Percentiles rank a stretch among this genome's conserved stretches.
Evolutionary conservation across 2,797 vertebrate species (phyloP).

Genomic region (Pteronotus mesoamericanus): DNA sequence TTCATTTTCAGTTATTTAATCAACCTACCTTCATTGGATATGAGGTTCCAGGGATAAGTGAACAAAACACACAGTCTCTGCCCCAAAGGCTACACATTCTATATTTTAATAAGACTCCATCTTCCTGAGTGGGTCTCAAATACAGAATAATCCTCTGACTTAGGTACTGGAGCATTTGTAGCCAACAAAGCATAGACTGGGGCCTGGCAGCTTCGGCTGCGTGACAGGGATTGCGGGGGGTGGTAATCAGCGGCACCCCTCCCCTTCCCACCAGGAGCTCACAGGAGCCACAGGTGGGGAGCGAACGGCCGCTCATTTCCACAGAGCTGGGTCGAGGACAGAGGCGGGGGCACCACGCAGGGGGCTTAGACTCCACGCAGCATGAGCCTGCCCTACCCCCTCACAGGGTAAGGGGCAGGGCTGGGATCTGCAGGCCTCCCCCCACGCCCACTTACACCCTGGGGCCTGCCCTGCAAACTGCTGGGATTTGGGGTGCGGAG

Average conservation of each 20-base stretch:
- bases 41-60: not conserved
- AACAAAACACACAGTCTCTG: not conserved
- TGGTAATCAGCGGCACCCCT: rapidly evolving
- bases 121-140: not conserved
- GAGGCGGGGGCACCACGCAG: not conserved
- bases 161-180: not conserved
- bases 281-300: rapidly evolving
- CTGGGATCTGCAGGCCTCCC: not conserved
- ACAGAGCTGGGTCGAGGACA: not conserved
- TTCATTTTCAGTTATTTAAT: not conserved
- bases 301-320: not conserved
- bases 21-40: not conserved
- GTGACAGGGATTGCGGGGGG: not conserved
- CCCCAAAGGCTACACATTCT: not conserved
- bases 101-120: not conserved
- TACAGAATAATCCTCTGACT: not conserved
- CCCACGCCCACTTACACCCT: rapidly evolving
- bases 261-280: rapidly evolving
- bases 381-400: not conserved
- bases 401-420: rapidly evolving
- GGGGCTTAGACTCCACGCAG: not conserved
- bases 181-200: not conserved
- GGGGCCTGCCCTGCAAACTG: not conserved
- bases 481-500: too few relatives aligned
- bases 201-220: not conserved